Evolutionary conservation across 2,113 vertebrate genomes (phyloP), one percentile per base, ranked within the genome.

Genomic region (Tupaia tana): DNA sequence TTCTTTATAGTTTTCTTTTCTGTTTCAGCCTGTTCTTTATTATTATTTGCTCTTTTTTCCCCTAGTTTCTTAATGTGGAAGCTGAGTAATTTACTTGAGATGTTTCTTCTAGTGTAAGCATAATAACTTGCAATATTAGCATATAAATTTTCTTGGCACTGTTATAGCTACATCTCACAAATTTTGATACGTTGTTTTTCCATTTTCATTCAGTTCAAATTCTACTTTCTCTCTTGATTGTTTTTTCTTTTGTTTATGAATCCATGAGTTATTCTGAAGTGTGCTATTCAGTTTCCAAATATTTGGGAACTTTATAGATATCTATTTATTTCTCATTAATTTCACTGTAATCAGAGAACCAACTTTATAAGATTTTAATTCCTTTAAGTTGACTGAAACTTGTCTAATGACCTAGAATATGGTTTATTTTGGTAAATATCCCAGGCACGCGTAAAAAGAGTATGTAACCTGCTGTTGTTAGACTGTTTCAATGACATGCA

Each of bases 281-380:
- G 5, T 71, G 15, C 85, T 73, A 70, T 52, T 96, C 93, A 63
- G 56, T 88, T 91, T 96, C 73, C 56, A 91, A 67, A 82, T 89
- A 89, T 27, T 73, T 84, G 54, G 58, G n/a, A 25, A 63, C 52
- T 96, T 96, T 91, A 54, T 34, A 80, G 24, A 66, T 93, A 54
- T 71, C 25, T 67, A 43, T 69, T 78, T 94, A 58, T 91, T 97
- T 89, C n/a, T 91, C 10, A 71, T 81, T 94, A 89, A 79, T 83
- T 89, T 91, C 22, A 64, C 3, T 95, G 59, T 88, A 11, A 34
- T 89, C n/a, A 78, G 64, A 86, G 20, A 18, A 79, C 29, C 86
- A 77, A 61, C 34, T 86, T 92, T 74, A 22, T 86, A 92, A 59
- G 29, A 79, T 34, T 67, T 80, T 85, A 80, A 80, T 96, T 31